phyloP scores from a whole-genome alignment of 2,797 vertebrate species.

The Aplochiton taeniatus region DNA sequence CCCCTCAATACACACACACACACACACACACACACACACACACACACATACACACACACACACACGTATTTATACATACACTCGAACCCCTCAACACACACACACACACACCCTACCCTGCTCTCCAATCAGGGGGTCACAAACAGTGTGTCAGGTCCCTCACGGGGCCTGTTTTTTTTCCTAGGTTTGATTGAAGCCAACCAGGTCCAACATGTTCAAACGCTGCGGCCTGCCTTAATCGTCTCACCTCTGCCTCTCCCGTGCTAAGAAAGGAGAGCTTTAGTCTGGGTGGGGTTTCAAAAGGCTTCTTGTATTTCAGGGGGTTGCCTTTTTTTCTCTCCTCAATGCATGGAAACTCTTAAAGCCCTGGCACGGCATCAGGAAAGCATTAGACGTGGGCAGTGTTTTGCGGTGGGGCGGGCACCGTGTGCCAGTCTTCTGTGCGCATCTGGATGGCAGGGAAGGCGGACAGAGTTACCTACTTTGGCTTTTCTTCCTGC shows the following conservation, averaged over 20 bases:
- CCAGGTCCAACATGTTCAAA: slow-evolving; percentile 67
- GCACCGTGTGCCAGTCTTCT: too few species aligned
- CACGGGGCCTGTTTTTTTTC: too few species aligned
- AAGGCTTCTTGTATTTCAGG: slow-evolving; percentile 73
- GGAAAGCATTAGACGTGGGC: too few species aligned
- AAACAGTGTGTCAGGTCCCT: too few species aligned
- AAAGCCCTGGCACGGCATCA: slow-evolving; percentile 13
- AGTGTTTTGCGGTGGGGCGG: too few species aligned
- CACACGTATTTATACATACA: slow-evolving; percentile 16
- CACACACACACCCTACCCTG: not conserved
- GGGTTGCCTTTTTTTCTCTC: slow-evolving; percentile 61
- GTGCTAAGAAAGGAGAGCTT: slow-evolving; percentile 61
- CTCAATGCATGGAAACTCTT: slow-evolving; percentile 74
- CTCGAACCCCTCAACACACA: too few species aligned
- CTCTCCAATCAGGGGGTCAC: too few species aligned
- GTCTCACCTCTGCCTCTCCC: slow-evolving; percentile 61
- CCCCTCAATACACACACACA: slow-evolving; percentile 3
- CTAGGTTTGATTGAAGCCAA: slow-evolving; percentile 70
- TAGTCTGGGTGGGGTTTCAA: slow-evolving; percentile 69
- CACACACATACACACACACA: slow-evolving; percentile 11
- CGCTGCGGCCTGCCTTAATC: slow-evolving; percentile 68
- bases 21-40: slow-evolving; percentile 12
- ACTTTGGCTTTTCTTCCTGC: not conserved
- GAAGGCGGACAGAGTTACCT: too few species aligned
- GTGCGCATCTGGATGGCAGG: too few species aligned